Conservation (phyloP, 1,140 invertebrate genomes). For the Batillaria attramentaria region DNA sequence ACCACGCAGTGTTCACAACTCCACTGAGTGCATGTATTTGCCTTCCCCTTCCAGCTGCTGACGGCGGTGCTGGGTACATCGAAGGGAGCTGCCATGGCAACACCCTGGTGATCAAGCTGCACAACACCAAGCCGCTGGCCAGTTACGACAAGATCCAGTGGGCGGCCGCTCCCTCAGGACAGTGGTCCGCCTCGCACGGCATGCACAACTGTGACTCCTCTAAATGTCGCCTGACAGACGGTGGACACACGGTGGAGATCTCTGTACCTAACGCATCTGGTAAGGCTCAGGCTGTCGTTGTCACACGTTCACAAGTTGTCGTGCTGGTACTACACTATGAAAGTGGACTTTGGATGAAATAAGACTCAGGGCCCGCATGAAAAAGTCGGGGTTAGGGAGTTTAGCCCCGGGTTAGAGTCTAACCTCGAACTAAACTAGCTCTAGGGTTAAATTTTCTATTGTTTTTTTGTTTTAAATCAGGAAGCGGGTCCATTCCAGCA, state of each 20-base stretch:
- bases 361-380: no score
- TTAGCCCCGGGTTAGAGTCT: no score
- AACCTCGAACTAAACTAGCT: no score
- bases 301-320: no score
- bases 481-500: no score
- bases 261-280: constrained; percentile 50
- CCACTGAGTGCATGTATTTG: neutral
- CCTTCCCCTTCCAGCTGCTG: constrained; percentile 38
- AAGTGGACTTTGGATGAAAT: no score
- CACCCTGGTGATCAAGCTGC: constrained; percentile 45
- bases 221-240: constrained; percentile 47
- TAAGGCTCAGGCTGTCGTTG: no score
- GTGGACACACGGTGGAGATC: constrained; percentile 46
- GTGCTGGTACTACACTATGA: no score
- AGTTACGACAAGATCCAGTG: constrained; percentile 55
- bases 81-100: constrained; percentile 45
- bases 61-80: constrained; percentile 56
- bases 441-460: no score
- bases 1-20: neutral
- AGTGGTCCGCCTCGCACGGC: constrained; percentile 40
- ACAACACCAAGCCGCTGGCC: constrained; percentile 49
- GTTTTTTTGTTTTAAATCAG: no score
- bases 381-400: no score
- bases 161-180: constrained; percentile 41
- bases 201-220: constrained; percentile 52